These are phyloP conservation scores for Pagetopsis macropterus DNA, from an alignment of 2,797 vertebrate species.

Conservation along the genomic window DNA sequence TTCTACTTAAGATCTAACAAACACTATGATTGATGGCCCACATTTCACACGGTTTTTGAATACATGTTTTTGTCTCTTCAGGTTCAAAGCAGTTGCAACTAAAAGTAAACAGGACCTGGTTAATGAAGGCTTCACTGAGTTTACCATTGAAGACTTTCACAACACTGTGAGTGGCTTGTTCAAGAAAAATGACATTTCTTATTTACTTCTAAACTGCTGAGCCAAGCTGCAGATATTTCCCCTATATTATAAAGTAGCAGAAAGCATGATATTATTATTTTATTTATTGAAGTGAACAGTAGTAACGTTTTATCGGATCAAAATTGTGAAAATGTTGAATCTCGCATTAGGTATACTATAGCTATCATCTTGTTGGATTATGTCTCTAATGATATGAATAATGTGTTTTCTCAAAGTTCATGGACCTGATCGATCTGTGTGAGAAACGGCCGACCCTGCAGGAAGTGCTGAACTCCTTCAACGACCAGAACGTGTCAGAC, in stretches of 20 bases:
- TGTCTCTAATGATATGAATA: neutral
- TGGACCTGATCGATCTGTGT: slow-evolving; percentile 94
- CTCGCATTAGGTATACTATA: neutral
- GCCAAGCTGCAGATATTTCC: neutral
- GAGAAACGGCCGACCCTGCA: slow-evolving; percentile 90
- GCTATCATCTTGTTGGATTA: neutral
- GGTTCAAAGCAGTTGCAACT: slow-evolving; percentile 92
- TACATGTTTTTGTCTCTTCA: slow-evolving; percentile 55
- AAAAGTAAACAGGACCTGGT: slow-evolving; percentile 95
- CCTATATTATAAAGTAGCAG: neutral
- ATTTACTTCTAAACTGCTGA: neutral
- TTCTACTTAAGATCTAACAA: neutral
- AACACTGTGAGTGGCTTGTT: slow-evolving; percentile 87
- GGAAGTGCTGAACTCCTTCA: slow-evolving; percentile 91
- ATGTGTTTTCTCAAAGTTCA: slow-evolving; percentile 82
- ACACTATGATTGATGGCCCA: too few species aligned
- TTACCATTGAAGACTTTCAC: slow-evolving; percentile 96
- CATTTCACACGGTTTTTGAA: neutral
- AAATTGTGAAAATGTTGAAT: neutral
- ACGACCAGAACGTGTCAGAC: slow-evolving; percentile 94
- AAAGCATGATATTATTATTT: neutral
- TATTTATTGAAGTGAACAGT: neutral
- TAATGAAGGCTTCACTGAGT: slow-evolving; percentile 93
- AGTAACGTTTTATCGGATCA: neutral
- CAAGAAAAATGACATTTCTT: neutral